Evolutionary conservation across 1,140 invertebrate species (phyloP), one percentile per base, ranked within the genome.

Genomic region (Microplitis mediator): DNA sequence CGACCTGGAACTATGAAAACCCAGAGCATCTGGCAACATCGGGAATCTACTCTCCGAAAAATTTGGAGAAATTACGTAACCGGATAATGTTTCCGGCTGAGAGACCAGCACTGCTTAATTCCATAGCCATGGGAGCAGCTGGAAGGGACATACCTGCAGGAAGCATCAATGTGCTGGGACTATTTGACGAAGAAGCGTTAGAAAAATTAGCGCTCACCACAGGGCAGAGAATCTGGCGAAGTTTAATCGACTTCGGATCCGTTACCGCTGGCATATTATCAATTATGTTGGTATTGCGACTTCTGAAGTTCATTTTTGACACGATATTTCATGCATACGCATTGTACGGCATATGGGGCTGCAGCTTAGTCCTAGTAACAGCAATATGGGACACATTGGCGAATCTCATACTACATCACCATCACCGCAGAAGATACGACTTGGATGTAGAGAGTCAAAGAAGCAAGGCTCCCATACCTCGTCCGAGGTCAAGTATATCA

Each of bases 81-180:
- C n/a, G 69, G 9, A 74, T 77, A 4, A 76, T 75, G 69, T 76
- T n/a, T 74, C 36, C 74, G 0, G 45, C 63, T 0, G 72, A 77
- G 34, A 62, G 34, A 9, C 39, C 70, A 68, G 68, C 65, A 64
- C 68, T 23, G 23, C 23, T 52, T 64, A 14, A 5, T 9, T 39
- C 36, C 9, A 39, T 39, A 8, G 3, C 36, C 9, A 39, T 39
- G 36, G 69, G 50, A 45, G 56, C 63, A 3, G 60, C 63, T 0
- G 72, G 75, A n/a, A 11, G 35, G 14, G 31, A 62, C n/a, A 60
- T 54, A 16, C 54, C 35, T 1, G 35, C 23, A 1, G 51, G 13
- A 52, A 69, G 23, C 1, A n/a, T 69, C 6, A n/a, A 54, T 4
- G 39, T 60, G 31, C 3, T 50, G 13, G 50, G 54, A 13, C 32